Evolutionary conservation across 2,113 vertebrate genomes (phyloP).

Genomic region (Antennarius striatus): DNA sequence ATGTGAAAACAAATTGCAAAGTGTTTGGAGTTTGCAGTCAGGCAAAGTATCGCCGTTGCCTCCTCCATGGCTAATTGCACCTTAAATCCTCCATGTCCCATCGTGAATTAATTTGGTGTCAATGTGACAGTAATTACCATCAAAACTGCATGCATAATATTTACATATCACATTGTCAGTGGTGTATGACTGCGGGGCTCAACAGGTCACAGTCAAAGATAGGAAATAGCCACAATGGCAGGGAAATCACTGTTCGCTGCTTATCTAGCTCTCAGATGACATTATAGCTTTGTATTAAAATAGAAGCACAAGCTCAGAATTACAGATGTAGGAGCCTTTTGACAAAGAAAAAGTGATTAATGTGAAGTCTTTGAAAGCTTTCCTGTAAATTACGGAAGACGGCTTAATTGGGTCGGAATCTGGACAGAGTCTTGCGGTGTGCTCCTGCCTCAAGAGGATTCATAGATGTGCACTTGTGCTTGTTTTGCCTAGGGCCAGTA

Average conservation of each 20-base stretch:
- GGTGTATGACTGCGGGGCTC: conserved; percentile 41
- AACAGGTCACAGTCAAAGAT: conserved; percentile 50
- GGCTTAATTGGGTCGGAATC: conserved; percentile 68
- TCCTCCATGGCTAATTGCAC: conserved; percentile 71
- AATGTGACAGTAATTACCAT: conserved; percentile 69
- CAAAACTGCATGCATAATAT: conserved; percentile 60
- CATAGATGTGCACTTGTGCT: conserved; percentile 59
- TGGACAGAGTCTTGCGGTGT: conserved; percentile 42
- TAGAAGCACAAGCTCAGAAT: not conserved
- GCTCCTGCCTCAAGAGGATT: conserved; percentile 62
- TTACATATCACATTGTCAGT: conserved; percentile 57
- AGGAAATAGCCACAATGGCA: not conserved
- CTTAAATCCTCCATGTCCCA: conserved; percentile 63
- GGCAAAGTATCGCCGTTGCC: conserved; percentile 38
- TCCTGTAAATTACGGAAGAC: conserved; percentile 39
- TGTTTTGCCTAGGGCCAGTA: conserved; percentile 70
- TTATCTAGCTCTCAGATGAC: not conserved
- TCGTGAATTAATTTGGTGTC: conserved; percentile 68
- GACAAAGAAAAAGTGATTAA: conserved; percentile 55
- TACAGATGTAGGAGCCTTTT: conserved; percentile 11
- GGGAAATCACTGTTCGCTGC: not conserved
- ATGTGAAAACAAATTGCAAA: conserved; percentile 65
- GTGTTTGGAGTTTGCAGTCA: conserved; percentile 61
- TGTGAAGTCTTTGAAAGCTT: conserved; percentile 33
- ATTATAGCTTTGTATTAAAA: not conserved